Base-by-base conservation (phyloP, 1,140 invertebrate genomes). In the Conus betulinus region DNA sequence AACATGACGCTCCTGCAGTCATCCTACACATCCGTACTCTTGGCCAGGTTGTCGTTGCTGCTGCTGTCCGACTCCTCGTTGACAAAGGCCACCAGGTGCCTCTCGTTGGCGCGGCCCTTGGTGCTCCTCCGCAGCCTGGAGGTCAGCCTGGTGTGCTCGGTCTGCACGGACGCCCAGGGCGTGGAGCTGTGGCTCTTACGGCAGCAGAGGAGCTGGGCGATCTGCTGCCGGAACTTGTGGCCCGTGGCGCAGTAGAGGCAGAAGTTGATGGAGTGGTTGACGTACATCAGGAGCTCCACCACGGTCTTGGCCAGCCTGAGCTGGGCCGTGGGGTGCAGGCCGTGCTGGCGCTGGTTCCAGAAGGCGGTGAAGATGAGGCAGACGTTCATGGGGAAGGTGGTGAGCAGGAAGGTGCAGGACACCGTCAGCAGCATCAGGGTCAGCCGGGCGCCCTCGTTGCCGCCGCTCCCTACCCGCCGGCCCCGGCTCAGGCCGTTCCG, bases 191-290 rank as follows among this genome's bases (percentile, higher is more conserved):
- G 60, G 10, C 60, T 63, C 60, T 20, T 11, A 1, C 17, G 39
- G 52, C 81, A 83, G 81, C 53, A 51, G 5, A 83, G 51, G 27
- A 83, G 23, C 15, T 83, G 53, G 17, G 55, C 15, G 53, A 83
- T 83, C 81, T 83, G 81, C 81, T 83, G 81, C 0, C 95, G 85
- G 88, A 95, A 95, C 88, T 94, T 94, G 83, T 93, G 90, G 0
- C 95, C 95, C 15, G 93, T 95, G 20, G 94, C 93, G 88, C 94
- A 95, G 90, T 95, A 95, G 1, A 95, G 91, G 84, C 95, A 95
- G 90, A 95, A 95, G 90, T 95, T 95, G 39, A 94, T 92, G 52
- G 94, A 94, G 90, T 95, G 95, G 87, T 95, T 95, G 11, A 94
- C 87, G 89, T 95, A 95, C 93, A 95, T 95, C 3, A 95, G 90